Evolutionary conservation across 2,888 invertebrate species (phyloP).

Genomic region (Lingula anatina): DNA sequence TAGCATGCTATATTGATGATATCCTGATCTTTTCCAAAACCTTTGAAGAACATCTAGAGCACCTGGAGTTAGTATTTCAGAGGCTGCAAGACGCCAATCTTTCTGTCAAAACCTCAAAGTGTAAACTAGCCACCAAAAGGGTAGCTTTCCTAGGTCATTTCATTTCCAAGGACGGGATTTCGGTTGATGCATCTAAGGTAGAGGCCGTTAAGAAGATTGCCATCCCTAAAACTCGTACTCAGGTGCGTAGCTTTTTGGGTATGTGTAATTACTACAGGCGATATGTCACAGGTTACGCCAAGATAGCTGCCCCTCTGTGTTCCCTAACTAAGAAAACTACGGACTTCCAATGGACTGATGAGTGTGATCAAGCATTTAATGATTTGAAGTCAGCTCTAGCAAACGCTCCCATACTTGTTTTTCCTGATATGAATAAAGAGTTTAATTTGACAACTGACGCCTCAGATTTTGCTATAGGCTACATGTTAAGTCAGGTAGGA

Average conservation of each 20-base stretch:
- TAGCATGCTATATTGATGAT: slow-evolving; percentile 6
- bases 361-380: slow-evolving; percentile 25
- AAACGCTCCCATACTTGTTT: too few relatives aligned
- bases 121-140: slow-evolving; percentile 1
- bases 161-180: background rate
- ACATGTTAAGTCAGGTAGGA: slow-evolving; percentile 15
- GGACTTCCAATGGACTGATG: slow-evolving; percentile 20
- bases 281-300: slow-evolving; percentile 29
- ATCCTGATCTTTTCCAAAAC: slow-evolving; percentile 1
- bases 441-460: too few relatives aligned
- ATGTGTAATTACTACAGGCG: slow-evolving; percentile 34
- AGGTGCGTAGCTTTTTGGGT: slow-evolving; percentile 2
- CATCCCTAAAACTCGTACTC: background rate
- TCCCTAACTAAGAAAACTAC: slow-evolving; percentile 19
- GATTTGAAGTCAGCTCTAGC: slow-evolving; percentile 17
- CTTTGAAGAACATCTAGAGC: slow-evolving; percentile 2
- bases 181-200: background rate
- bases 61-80: background rate
- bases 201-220: background rate
- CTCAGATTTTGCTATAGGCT: slow-evolving; percentile 10
- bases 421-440: too few relatives aligned
- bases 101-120: background rate
- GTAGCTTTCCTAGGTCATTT: slow-evolving; percentile 3
- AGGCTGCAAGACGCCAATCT: slow-evolving; percentile 2
- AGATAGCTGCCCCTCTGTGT: slow-evolving; percentile 25